Evolutionary conservation across 2,888 invertebrate species (phyloP).

Genomic region (Pardosa pseudoannulata): DNA sequence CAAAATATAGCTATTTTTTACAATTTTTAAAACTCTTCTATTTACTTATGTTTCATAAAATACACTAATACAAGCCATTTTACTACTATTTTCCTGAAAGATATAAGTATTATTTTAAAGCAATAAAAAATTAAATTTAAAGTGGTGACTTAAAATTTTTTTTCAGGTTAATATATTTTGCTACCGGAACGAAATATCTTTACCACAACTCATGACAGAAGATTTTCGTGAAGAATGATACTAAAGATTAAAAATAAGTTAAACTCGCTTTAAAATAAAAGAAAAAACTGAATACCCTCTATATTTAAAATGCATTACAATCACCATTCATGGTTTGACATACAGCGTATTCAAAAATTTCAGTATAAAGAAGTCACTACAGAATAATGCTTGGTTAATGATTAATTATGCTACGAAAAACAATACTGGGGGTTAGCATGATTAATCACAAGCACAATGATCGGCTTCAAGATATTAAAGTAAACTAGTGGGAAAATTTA

Average conservation of each 20-base stretch:
- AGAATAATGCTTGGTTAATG: not conserved
- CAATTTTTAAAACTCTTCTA: too few species aligned
- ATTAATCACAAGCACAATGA: not conserved
- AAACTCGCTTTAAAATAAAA: not conserved
- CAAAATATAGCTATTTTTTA: too few species aligned
- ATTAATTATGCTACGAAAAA: not conserved
- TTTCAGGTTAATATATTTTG: too few species aligned
- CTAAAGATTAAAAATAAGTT: not conserved
- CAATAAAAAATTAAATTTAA: too few species aligned
- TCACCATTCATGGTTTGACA: not conserved
- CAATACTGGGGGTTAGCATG: not conserved
- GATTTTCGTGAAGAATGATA: not conserved
- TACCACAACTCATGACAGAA: not conserved
- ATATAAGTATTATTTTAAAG: too few species aligned
- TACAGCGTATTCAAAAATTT: not conserved
- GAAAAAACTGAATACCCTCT: not conserved
- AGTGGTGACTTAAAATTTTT: too few species aligned
- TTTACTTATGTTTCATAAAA: too few species aligned
- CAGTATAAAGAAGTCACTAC: not conserved
- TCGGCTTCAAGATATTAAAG: not conserved
- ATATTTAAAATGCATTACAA: conserved; percentile 1
- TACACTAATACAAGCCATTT: too few species aligned
- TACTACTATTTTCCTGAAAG: too few species aligned
- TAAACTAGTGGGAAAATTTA: not conserved
- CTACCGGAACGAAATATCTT: too few species aligned